A percentile compares a stretch with the other conserved stretches of the same genome.
Conservation (phyloP, 2,113 vertebrate genomes). For the Piliocolobus tephrosceles region DNA sequence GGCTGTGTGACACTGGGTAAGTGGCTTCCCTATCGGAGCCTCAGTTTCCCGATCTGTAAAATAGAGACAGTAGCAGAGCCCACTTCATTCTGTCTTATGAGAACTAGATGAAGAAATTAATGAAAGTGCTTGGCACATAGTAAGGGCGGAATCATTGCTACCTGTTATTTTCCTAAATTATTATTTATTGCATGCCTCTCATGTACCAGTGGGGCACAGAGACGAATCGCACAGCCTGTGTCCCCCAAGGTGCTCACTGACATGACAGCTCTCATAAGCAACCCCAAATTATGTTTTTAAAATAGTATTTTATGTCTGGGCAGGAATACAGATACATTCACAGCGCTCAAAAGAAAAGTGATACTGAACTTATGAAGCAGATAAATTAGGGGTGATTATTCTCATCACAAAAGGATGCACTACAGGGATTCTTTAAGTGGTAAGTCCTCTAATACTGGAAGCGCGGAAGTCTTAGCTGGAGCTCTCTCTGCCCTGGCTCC, state of each 20-base stretch:
- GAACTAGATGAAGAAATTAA: not conserved
- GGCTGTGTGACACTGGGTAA: not conserved
- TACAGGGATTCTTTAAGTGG: not conserved
- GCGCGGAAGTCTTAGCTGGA: not conserved
- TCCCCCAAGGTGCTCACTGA: not conserved
- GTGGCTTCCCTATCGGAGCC: not conserved
- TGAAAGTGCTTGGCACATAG: fast-evolving
- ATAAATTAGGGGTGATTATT: not conserved
- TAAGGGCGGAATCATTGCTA: fast-evolving
- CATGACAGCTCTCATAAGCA: not conserved
- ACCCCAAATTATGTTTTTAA: not conserved
- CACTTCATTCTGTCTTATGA: not conserved
- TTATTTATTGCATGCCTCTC: not conserved
- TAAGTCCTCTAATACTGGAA: not conserved
- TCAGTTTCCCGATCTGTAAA: not conserved
- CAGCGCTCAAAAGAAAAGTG: not conserved
- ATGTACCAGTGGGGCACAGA: fast-evolving
- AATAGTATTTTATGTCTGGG: not conserved
- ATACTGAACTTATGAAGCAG: not conserved
- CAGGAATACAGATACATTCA: not conserved
- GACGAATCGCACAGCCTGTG: not conserved
- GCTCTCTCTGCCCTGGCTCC: not conserved
- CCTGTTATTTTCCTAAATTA: not conserved
- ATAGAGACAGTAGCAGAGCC: not conserved
- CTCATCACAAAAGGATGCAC: not conserved